Evolutionary conservation across 2,113 vertebrate genomes (phyloP).

Genomic region (Rhodinocichla rosea): DNA sequence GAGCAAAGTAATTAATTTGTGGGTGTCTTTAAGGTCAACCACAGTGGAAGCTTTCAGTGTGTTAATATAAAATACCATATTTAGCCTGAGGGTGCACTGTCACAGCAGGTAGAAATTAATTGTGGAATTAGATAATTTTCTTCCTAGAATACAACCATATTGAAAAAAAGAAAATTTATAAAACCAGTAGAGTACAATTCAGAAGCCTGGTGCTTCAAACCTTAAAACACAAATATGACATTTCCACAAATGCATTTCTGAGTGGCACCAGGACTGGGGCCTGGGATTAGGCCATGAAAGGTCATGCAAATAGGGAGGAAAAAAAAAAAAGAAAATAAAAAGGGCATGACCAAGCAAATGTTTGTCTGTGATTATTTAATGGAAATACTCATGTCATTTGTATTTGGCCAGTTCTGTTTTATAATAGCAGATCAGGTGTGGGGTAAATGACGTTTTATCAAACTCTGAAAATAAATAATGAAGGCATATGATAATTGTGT

Average conservation of each 20-base stretch:
- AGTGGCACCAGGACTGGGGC: neutral
- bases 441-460: neutral
- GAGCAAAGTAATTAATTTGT: slow-evolving; percentile 35
- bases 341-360: neutral
- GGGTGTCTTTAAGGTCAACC: slow-evolving; percentile 39
- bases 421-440: neutral
- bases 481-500: neutral
- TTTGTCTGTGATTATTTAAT: neutral
- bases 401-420: neutral
- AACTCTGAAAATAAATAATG: neutral
- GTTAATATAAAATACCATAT: neutral
- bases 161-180: neutral
- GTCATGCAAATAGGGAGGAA: neutral
- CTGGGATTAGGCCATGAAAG: neutral
- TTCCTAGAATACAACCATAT: neutral
- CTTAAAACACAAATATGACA: neutral
- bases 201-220: neutral
- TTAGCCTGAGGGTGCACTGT: neutral
- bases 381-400: neutral
- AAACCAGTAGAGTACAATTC: neutral
- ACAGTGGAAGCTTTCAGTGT: neutral
- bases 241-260: neutral
- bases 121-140: neutral
- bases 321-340: neutral
- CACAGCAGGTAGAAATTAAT: slow-evolving; percentile 22